Base-by-base conservation (phyloP, 2,888 invertebrate species). In the Agriopis aurantiaria region DNA sequence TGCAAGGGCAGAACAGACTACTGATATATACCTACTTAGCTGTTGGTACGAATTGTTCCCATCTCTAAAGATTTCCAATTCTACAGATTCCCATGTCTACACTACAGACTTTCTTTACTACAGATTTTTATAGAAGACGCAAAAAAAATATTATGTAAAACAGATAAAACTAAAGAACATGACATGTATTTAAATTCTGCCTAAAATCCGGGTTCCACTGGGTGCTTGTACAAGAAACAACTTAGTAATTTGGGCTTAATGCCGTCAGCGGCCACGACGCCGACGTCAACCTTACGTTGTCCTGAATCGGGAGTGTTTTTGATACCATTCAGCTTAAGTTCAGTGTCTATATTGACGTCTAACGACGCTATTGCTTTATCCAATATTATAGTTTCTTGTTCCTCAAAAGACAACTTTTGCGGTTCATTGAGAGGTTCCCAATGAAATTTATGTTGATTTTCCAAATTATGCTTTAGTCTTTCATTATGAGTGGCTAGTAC, bases 401-500 rank as follows among this genome's bases (percentile, higher is more conserved):
- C 86, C 60, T 83, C 79, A 49, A 68, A 79, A 64, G 73, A 84
- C 57, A 90, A 69, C 23, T 72, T 49, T 57, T 52, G 75, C 0
- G 72, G 68, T 74, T 84, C 78, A 1, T 56, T 10, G 11, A 78
- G 81, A 33, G 82, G 78, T 70, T 81, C 52, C 88, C 90, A 88
- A 12, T 71, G 52, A 76, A 84, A 90, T 74, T 73, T 81, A 58
- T 81, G 80, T 71, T 86, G 77, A 2, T 87, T 82, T 67, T 79
- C 58, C 23, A 91, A 81, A 71, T 90, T 92, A 2, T 78, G 61
- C 77, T 83, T 86, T 46, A 93, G 76, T 69, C 72, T 85, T 72
- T 81, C 56, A 74, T 93, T 93, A 74, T 90, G 82, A 14, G 93
- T 93, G 3, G 69, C 53, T 68, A 93, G 77, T 61, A 93, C 77